Evolutionary conservation across 2,113 vertebrate species (phyloP).

Genomic region (Cyprinodon variegatus): DNA sequence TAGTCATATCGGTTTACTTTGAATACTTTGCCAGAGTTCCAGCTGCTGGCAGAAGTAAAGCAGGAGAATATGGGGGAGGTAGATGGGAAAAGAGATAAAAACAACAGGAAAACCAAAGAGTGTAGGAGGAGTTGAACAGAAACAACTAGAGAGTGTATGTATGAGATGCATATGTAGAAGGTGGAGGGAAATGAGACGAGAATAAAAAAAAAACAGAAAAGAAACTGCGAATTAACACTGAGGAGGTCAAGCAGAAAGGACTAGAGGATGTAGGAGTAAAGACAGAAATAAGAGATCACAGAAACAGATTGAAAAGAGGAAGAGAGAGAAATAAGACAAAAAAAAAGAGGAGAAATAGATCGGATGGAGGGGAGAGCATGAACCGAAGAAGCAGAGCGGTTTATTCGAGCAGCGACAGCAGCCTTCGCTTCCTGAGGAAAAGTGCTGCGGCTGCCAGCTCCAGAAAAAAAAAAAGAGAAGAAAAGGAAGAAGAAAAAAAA

Average conservation of each 20-base stretch:
- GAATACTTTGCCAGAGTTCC: slow-evolving; percentile 27
- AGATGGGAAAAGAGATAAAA: slow-evolving; percentile 29
- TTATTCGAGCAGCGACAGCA: slow-evolving; percentile 24
- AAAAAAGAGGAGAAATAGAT: neutral
- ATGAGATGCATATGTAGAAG: slow-evolving; percentile 34
- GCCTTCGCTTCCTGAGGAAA: slow-evolving; percentile 27
- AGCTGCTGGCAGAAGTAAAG: slow-evolving; percentile 38
- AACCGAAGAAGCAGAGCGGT: slow-evolving; percentile 30
- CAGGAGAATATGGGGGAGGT: slow-evolving; percentile 16
- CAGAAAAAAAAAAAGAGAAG: slow-evolving; percentile 12
- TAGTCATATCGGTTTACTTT: neutral
- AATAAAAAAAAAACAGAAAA: slow-evolving; percentile 23
- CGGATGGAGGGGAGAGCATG: neutral
- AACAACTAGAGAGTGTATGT: slow-evolving; percentile 16
- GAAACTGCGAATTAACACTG: neutral
- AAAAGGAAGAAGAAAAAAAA: neutral
- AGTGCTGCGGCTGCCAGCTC: slow-evolving; percentile 44
- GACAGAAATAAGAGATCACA: slow-evolving; percentile 21
- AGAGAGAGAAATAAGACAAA: slow-evolving; percentile 1
- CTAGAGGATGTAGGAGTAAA: slow-evolving; percentile 30
- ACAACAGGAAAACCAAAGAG: slow-evolving; percentile 9
- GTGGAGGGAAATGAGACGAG: slow-evolving; percentile 29
- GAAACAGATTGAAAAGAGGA: slow-evolving; percentile 13
- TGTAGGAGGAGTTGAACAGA: slow-evolving; percentile 36
- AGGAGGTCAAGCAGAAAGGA: slow-evolving; percentile 17